phyloP scores from a whole-genome alignment of 2,797 vertebrate species.

The Streptopelia turtur region DNA sequence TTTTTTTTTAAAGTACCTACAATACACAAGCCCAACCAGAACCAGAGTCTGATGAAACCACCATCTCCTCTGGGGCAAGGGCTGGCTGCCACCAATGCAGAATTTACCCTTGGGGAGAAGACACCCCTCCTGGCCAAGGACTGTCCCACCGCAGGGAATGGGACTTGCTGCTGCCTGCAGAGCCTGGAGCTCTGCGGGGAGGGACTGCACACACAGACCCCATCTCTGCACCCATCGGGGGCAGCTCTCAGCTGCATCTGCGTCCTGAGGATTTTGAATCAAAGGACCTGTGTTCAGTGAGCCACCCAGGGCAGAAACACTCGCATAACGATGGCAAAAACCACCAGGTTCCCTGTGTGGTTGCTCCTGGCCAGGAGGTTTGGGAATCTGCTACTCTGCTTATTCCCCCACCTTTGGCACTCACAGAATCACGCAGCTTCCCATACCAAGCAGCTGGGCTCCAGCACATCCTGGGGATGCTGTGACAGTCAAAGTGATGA shows the following conservation, averaged over 20 bases:
- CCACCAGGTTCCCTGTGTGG: background rate
- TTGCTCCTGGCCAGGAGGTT: background rate
- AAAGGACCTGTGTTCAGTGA: fast-evolving
- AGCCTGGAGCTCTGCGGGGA: background rate
- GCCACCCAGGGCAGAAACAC: background rate
- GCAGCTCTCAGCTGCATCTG: background rate
- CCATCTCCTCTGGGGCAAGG: background rate
- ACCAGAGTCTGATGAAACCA: background rate
- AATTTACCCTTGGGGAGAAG: background rate
- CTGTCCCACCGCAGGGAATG: background rate
- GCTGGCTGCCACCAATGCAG: background rate
- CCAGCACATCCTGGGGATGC: background rate
- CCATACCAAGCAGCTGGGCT: background rate
- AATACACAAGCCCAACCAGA: background rate
- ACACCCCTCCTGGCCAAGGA: background rate
- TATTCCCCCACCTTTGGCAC: background rate
- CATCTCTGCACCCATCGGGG: background rate
- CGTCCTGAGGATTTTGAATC: background rate
- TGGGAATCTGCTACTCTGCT: background rate
- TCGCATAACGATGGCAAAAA: background rate
- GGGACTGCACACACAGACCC: background rate
- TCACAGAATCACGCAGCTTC: background rate
- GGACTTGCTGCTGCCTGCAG: background rate
- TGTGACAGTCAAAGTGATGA: background rate
- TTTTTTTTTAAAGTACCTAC: background rate